Evolutionary conservation across 2,888 invertebrate species (phyloP), one percentile per base, ranked within the genome.

Genomic region (Euphydryas editha): DNA sequence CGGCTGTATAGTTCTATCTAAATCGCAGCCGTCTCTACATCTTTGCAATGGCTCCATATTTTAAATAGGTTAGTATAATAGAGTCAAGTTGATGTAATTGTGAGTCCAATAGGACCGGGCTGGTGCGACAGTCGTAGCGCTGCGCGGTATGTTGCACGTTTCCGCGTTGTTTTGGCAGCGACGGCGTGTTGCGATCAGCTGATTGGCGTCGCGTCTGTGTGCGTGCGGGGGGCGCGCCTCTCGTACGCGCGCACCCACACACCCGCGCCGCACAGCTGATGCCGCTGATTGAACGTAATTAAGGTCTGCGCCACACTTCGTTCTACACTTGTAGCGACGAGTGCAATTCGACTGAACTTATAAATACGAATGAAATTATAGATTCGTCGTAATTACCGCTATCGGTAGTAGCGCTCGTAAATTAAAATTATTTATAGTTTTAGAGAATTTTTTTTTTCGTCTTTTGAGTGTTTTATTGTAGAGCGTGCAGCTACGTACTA

Each of bases 131-230:
- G 63, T 64, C 58, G 51, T 58, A 39, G 18, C 30, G 49, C 49
- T 44, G 56, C 47, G 69, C 49, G 56, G 44, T 8, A 4, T 24
- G 8, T 30, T 8, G 30, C 30, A 30, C 30, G 30, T 30, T 30
- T 30, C 30, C 30, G 30, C 36, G 68, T 68, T 70, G 69, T 67
- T 72, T 72, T 72, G 72, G 72, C 73, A 70, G 68, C 72, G 73
- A 67, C 71, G 69, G 71, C 75, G 67, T 37, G 67, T 62, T 66
- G 83, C 83, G 87, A 88, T 89, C 91, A 90, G 91, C 91, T 90
- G 90, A 89, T 87, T 86, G 88, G 86, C 79, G 78, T 76, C 73
- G 76, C 73, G 74, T 44, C 72, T 65, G 80, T 73, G 76, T 72
- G 74, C 72, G 70, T 65, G 78, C 71, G 78, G 78, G 75, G 78